Evolutionary conservation across 92 coral and sea anemone species (phyloP).

Genomic region (Porites divaricata): DNA sequence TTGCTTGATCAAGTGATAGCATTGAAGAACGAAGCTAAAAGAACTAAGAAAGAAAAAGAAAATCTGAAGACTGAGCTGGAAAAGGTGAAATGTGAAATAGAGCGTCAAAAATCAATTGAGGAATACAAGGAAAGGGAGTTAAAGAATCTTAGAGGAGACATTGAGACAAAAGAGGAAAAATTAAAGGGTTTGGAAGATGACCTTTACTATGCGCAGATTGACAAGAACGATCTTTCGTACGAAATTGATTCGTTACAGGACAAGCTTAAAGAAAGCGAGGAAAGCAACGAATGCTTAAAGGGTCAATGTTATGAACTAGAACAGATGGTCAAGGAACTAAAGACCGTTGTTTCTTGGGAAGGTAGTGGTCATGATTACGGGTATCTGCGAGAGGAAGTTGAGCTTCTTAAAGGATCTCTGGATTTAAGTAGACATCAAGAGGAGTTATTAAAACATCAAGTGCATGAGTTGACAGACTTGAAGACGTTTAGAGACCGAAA

Average conservation of each 20-base stretch:
- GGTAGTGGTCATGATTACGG: neutral
- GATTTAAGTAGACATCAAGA: neutral
- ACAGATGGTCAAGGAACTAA: neutral
- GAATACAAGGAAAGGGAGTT: slow-evolving; percentile 40
- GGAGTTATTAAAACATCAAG: neutral
- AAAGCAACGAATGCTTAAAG: slow-evolving; percentile 1
- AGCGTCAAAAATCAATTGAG: neutral
- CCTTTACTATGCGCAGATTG: neutral
- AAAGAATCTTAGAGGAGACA: slow-evolving; percentile 13
- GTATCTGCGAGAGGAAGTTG: slow-evolving; percentile 24
- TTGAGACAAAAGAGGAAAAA: slow-evolving; percentile 14
- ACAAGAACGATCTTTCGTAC: slow-evolving; percentile 4
- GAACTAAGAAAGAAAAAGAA: neutral
- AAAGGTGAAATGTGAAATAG: neutral
- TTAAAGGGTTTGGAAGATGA: neutral
- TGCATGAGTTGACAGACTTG: neutral
- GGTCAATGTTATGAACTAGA: neutral
- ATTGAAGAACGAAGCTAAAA: neutral
- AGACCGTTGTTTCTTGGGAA: neutral
- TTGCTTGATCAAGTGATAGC: neutral
- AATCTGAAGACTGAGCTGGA: slow-evolving; percentile 2
- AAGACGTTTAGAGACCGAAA: neutral
- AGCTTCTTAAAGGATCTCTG: slow-evolving; percentile 24
- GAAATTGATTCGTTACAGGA: slow-evolving; percentile 19
- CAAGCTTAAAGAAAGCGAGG: neutral